Conservation (phyloP, 2,888 invertebrate genomes). For the Folsomia manolachei region DNA sequence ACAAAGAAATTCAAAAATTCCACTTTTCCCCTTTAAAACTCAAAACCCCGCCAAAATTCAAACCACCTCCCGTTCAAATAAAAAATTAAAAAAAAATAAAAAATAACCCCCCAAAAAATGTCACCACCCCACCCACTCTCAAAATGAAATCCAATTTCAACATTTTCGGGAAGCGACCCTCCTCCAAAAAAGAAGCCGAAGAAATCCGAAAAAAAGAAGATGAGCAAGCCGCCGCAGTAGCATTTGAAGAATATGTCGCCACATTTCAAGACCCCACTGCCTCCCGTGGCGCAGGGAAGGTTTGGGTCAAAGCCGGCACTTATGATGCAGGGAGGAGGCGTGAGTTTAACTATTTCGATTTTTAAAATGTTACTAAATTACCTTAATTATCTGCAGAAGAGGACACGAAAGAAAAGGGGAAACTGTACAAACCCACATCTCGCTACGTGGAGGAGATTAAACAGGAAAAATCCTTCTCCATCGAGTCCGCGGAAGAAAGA, state of each 20-base stretch:
- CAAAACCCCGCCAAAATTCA: too few relatives aligned
- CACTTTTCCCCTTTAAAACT: too few relatives aligned
- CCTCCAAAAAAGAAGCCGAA: slow-evolving; percentile 74
- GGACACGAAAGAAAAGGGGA: slow-evolving; percentile 82
- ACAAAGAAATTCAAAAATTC: too few relatives aligned
- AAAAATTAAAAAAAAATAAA: too few relatives aligned
- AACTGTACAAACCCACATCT: slow-evolving; percentile 87
- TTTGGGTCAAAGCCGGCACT: slow-evolving; percentile 97
- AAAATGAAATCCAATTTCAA: too few relatives aligned
- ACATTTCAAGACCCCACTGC: slow-evolving; percentile 82
- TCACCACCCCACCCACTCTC: too few relatives aligned
- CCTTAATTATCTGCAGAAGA: slow-evolving; percentile 63
- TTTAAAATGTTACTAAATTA: background rate
- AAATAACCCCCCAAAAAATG: too few relatives aligned
- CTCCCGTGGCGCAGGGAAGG: slow-evolving; percentile 72
- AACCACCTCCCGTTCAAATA: too few relatives aligned
- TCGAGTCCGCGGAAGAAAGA: slow-evolving; percentile 57
- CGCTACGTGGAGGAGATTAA: slow-evolving; percentile 62
- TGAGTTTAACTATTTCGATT: slow-evolving; percentile 56
- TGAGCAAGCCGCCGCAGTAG: slow-evolving; percentile 87
- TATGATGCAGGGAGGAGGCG: slow-evolving; percentile 89
- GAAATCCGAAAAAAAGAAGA: slow-evolving; percentile 83
- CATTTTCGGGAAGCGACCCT: slow-evolving; percentile 51
- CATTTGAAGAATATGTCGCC: slow-evolving; percentile 95
- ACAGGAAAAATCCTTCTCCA: background rate